Conservation (phyloP, 2,113 vertebrate genomes). For the Hemicordylus capensis region DNA sequence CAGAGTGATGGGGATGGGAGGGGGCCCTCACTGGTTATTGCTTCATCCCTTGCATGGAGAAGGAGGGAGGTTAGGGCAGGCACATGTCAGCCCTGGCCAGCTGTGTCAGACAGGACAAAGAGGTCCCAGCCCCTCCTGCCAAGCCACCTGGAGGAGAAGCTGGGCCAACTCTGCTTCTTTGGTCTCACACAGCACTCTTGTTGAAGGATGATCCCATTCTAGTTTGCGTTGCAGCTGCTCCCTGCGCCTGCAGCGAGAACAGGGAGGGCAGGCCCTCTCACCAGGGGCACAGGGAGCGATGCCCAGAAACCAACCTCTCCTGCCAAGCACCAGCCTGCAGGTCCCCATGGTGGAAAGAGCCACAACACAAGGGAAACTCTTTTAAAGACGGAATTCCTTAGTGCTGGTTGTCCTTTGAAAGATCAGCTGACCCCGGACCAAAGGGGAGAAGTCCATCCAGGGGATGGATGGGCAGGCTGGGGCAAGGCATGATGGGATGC, state of each 20-base stretch:
- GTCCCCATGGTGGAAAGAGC: not conserved
- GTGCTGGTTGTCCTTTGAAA: not conserved
- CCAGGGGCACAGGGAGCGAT: not conserved
- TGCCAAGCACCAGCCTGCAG: not conserved
- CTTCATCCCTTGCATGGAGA: not conserved
- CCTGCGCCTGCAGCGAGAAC: accelerated
- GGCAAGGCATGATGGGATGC: not conserved
- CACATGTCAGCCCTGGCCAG: not conserved
- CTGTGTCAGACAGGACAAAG: not conserved
- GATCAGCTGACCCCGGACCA: not conserved
- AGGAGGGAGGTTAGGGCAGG: not conserved
- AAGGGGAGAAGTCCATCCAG: not conserved
- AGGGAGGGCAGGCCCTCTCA: not conserved
- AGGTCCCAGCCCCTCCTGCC: not conserved
- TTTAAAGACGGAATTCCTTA: not conserved
- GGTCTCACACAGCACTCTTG: too few species aligned
- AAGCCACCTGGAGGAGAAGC: not conserved
- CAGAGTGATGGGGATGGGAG: not conserved
- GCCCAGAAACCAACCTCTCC: too few species aligned
- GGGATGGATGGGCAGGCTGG: not conserved
- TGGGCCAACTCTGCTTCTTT: too few species aligned
- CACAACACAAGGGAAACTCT: not conserved
- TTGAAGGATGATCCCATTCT: not conserved
- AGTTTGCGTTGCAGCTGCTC: not conserved
- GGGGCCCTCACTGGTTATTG: constrained; percentile 16